These are phyloP conservation scores for Athetis lepigone DNA, from an alignment of 2,888 invertebrate genomes.

Conservation along the genomic window DNA sequence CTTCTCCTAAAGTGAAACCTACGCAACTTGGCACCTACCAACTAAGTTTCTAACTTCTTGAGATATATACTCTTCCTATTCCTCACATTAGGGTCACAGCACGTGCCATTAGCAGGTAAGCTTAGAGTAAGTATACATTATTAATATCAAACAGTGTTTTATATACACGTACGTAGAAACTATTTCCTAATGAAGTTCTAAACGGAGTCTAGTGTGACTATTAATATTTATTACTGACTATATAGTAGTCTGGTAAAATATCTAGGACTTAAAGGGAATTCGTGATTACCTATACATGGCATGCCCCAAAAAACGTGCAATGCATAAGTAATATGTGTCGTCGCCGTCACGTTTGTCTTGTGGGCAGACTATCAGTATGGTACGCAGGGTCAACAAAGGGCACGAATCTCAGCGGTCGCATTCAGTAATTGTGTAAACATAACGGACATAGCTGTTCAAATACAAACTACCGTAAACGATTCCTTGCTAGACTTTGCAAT, in stretches of 20 bases:
- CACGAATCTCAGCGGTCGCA: slow-evolving; percentile 47
- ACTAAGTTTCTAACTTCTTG: slow-evolving; percentile 16
- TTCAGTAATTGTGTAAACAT: slow-evolving; percentile 61
- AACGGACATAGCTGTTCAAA: slow-evolving; percentile 49
- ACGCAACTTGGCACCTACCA: not conserved
- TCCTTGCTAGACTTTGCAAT: slow-evolving; percentile 37
- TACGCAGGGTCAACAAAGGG: slow-evolving; percentile 61
- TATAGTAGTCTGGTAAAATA: not conserved
- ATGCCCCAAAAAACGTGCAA: slow-evolving; percentile 10
- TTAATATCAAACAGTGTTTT: slow-evolving; percentile 14
- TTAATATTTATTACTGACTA: too few species aligned
- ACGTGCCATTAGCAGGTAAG: slow-evolving; percentile 25
- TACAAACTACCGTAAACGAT: slow-evolving; percentile 52
- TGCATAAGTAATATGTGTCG: slow-evolving; percentile 34
- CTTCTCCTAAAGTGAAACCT: slow-evolving; percentile 29
- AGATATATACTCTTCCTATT: slow-evolving; percentile 38
- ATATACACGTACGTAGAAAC: not conserved
- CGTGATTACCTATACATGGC: not conserved
- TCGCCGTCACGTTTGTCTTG: slow-evolving; percentile 51
- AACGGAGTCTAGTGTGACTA: too few species aligned
- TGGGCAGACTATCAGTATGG: slow-evolving; percentile 48
- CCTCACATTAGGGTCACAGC: slow-evolving; percentile 38
- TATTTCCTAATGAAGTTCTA: not conserved
- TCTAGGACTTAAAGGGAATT: not conserved
- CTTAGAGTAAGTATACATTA: slow-evolving; percentile 4